A percentile compares a stretch with the other conserved stretches of the same genome.
Evolutionary conservation across 2,113 vertebrate genomes (phyloP).

Genomic region (Corythoichthys intestinalis): DNA sequence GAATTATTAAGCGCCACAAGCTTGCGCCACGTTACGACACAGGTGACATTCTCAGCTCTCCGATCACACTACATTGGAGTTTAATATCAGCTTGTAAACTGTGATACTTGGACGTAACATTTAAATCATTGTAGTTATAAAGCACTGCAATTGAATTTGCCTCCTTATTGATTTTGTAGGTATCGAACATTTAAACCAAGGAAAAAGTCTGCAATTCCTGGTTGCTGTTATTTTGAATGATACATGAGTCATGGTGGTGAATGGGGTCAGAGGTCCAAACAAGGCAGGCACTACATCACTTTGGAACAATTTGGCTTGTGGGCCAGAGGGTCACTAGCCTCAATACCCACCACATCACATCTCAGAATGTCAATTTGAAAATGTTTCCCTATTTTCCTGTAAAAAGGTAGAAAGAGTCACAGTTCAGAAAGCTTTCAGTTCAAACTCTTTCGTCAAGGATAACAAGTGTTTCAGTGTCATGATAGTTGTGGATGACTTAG

Average conservation of each 20-base stretch:
- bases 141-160: background rate
- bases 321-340: background rate
- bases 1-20: conserved; percentile 66
- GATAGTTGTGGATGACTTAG: background rate
- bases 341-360: background rate
- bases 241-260: background rate
- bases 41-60: conserved; percentile 47
- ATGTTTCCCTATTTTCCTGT: background rate
- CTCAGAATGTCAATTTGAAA: background rate
- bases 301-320: background rate
- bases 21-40: conserved; percentile 45
- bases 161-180: background rate
- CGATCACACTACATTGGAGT: conserved; percentile 26
- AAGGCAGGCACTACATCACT: background rate
- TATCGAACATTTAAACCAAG: background rate
- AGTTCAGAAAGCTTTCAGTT: background rate
- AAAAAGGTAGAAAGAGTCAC: background rate
- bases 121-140: background rate
- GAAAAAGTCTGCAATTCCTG: background rate
- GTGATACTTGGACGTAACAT: background rate
- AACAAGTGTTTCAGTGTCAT: background rate
- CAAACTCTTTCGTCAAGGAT: background rate
- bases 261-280: background rate
- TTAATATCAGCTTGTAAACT: conserved; percentile 16
- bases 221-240: background rate